Base-by-base conservation (phyloP, 2,113 vertebrate species). In the Nicator chloris region DNA sequence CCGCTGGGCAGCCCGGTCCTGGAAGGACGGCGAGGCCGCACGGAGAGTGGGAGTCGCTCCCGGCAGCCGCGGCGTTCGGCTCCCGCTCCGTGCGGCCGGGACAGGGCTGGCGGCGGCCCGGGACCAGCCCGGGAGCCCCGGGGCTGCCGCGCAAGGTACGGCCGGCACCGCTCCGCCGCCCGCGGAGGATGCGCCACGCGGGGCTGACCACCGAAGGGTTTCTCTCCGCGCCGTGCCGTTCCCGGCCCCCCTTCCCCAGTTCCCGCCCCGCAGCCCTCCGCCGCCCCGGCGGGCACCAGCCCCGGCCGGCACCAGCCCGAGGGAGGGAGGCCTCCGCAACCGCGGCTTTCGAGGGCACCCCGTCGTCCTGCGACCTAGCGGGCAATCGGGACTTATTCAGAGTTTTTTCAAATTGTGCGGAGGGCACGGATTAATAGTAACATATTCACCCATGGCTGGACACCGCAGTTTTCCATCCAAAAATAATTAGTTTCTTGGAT, bases 351-450 rank as follows among this genome's bases (percentile, higher is more conserved):
- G n/a, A 13, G 71, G n/a, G 35, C n/a, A 47, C 6, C 19, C 45
- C 40, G 8, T 3, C 5, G 15, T 54, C 53, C 92, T 7, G 6
- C 26, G 24, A 69, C 3, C 64, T 30, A 28, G 49, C 9, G 11
- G 16, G 68, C 6, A n/a, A n/a, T 2, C 26, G 31, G 1, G 5
- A 42, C 35, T 60, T 15, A 7, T 0, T 12, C 31, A 1, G 45
- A 44, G 45, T 22, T 73, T 31, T 65, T 66, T 9, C 56, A 13
- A 78, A 31, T 15, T 16, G 53, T 13, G 42, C 42, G 11, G 49
- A 56, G 39, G 28, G 60, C 64, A 86, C 0, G 27, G 39, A 71
- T 66, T 71, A 42, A 56, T 30, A 68, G 35, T 73, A 85, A 82
- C 61, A 15, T 73, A 56, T 56, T 78, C 70, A 75, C 85, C 73